Evolutionary conservation across 2,113 vertebrate species (phyloP), one percentile per base, ranked within the genome.

Genomic region (Takifugu bimaculatus): DNA sequence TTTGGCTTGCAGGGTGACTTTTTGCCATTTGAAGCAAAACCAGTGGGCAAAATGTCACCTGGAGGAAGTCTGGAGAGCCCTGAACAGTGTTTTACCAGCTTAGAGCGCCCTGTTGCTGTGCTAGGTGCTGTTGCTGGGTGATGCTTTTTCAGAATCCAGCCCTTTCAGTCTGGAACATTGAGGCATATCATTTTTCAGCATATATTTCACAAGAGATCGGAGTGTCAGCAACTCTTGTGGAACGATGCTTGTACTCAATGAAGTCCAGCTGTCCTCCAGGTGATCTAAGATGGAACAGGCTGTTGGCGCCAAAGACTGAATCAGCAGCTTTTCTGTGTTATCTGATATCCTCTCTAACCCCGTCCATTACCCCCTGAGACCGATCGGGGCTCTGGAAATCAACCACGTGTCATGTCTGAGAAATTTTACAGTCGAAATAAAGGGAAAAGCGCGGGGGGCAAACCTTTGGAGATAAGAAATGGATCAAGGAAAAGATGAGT

Each of bases 251-350:
- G 20, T 20, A 20, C 20, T 20, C 20, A 20, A 20, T 20, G 20
- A 20, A 20, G 39, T 45, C 50, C 54, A 15, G 57, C 52, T 39
- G 57, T 60, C 68, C 70, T 73, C 49, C 68, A 68, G 78, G 59
- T 79, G 75, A 75, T 67, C 68, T 53, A 1, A 13, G 49, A 52
- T 5, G 70, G 25, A 76, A 67, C 47, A 25, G 63, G 28, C 28
- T 14, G 2, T 45, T 59, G 49, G 64, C 54, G 59, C 56, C 20
- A 20, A 20, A 7, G 15, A 13, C 66, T 71, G 70, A 77, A 53
- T 81, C 70, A 75, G 78, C 77, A 75, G 63, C 52, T 57, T 60
- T 57, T 4, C 7, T 3, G 29, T 20, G 11, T 51, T 64, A 56
- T 65, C 28, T 51, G 73, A 77, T 47, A 57, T 63, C 70, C 55